Evolutionary conservation across 2,797 vertebrate species (phyloP).

Genomic region (Macroramphosus scolopax): DNA sequence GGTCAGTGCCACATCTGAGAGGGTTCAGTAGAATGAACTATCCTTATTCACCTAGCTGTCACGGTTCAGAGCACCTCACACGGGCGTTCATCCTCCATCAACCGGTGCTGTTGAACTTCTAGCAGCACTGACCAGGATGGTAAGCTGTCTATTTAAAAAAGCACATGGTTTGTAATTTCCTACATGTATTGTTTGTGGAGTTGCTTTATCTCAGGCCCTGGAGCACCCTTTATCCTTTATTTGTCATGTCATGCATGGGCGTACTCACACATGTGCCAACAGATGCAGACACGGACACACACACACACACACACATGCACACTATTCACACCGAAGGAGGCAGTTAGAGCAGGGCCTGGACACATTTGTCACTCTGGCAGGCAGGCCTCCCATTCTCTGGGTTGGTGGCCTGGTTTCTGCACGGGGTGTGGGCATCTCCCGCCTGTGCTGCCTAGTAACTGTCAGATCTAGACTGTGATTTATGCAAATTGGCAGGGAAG

Average conservation of each 20-base stretch:
- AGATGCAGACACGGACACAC: constrained; percentile 23
- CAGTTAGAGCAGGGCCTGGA: constrained; percentile 55
- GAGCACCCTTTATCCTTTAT: constrained; percentile 35
- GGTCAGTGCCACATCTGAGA: constrained; percentile 32
- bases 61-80: constrained; percentile 51
- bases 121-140: no score
- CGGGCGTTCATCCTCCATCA: no score
- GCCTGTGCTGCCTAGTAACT: constrained; percentile 76
- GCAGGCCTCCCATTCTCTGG: constrained; percentile 66
- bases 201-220: constrained; percentile 26
- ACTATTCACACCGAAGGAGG: constrained; percentile 45
- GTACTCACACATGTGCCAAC: constrained; percentile 23
- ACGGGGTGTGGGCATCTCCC: constrained; percentile 60
- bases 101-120: no score
- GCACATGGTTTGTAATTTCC: no score
- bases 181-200: background rate
- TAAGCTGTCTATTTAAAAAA: no score
- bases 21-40: constrained; percentile 35
- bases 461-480: constrained; percentile 77
- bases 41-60: no score
- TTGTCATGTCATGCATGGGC: constrained; percentile 36
- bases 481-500: constrained; percentile 78
- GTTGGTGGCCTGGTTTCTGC: constrained; percentile 78
- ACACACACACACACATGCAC: constrained; percentile 9
- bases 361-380: constrained; percentile 79